Base-by-base conservation (phyloP, 92 coral and sea anemone species). In the Metridium senile region DNA sequence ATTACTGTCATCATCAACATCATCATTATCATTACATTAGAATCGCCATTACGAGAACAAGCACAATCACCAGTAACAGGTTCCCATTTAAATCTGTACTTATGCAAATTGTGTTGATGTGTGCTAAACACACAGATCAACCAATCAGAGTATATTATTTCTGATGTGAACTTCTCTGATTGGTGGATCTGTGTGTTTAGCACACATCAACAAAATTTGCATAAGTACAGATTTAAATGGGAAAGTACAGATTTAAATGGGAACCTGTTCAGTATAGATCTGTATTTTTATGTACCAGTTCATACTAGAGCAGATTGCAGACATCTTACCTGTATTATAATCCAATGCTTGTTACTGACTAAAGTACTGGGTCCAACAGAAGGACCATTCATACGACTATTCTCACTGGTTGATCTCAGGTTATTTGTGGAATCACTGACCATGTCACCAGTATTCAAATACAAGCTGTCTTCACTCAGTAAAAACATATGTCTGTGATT, bases 331-430 rank as follows among this genome's bases (percentile, higher is more conserved):
- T 96, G 99, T 53, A 92, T 84, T 28, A 96, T 84, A 66, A 92
- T 86, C 99, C 99, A 96, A 27, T 96, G 99, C 77, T 96, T 96
- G 68, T 93, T 92, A 80, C 97, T 96, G 72, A 93, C 89, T 35
- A 91, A 84, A 20, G 98, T 87, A 54, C 92, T 92, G 62, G 86
- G 91, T 6, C 97, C 91, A 23, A 87, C 90, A 34, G 78, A 33
- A n/a, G 78, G 20, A 73, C 68, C 68, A 73, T 32, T 56, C 56
- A 21, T 0, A 33, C 39, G 63, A 16, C 53, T 54, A 47, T 83
- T 80, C 69, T 61, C 65, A 39, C 49, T 39, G 19, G 57, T 34
- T 11, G 31, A 68, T 20, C 70, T 81, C 0, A 79, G 25, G 1
- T 78, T 45, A 21, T 68, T 88, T 16, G 82, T 70, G 26, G 93